Evolutionary conservation across 2,113 vertebrate species (phyloP).

Genomic region (Callospermophilus lateralis): DNA sequence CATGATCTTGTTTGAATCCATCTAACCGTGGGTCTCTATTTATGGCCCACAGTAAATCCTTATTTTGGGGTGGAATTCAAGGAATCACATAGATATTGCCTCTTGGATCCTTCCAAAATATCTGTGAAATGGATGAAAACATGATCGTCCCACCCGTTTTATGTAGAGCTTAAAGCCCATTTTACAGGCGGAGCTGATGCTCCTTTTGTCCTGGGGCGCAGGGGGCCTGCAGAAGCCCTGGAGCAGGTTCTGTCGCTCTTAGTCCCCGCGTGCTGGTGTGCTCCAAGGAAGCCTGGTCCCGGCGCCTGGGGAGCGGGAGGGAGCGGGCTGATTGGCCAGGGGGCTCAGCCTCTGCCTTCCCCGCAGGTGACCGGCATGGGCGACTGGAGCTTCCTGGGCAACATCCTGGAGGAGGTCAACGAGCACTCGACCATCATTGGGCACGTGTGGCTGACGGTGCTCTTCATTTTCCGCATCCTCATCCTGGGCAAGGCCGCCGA

Average conservation of each 20-base stretch:
- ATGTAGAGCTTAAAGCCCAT: background rate
- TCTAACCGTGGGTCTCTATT: background rate
- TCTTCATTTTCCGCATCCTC: conserved; percentile 98
- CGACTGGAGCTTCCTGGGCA: conserved; percentile 99
- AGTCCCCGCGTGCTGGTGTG: background rate
- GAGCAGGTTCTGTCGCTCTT: background rate
- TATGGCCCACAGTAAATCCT: background rate
- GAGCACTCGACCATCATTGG: conserved; percentile 99
- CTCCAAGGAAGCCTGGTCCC: background rate
- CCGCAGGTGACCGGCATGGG: conserved; percentile 93
- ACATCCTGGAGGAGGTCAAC: conserved; percentile 99
- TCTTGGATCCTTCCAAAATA: background rate
- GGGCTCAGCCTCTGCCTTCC: conserved; percentile 74
- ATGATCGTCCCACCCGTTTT: background rate
- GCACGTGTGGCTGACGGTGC: conserved; percentile 98
- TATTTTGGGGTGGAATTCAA: background rate
- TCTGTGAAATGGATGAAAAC: background rate
- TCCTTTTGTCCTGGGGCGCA: background rate
- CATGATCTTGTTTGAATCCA: conserved; percentile 14
- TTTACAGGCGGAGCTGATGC: background rate
- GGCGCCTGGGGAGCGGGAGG: background rate
- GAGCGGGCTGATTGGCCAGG: too few relatives aligned
- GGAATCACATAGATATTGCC: background rate
- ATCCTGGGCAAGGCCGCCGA: conserved; percentile 97
- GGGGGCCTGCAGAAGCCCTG: background rate